Evolutionary conservation across 1,140 invertebrate species (phyloP), one percentile per base, ranked within the genome.

Genomic region (Drosophila sucinea): DNA sequence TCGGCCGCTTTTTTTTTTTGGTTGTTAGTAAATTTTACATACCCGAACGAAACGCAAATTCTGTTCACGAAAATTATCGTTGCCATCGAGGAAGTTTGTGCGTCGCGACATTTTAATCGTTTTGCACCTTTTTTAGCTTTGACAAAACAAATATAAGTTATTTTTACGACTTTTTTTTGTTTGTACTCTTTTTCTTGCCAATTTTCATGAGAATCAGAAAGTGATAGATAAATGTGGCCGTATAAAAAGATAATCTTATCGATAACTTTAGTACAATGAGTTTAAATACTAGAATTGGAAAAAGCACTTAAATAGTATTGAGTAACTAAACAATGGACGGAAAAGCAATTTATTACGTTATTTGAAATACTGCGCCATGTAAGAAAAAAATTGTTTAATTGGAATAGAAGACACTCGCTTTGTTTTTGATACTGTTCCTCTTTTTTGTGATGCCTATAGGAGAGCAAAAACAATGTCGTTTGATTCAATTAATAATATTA

Each of bases 1-100:
- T 35, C 17, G 17, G 61, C 29, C 32, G 23, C 17, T 33, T 23
- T 56, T 10, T 32, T 23, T 38, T 1, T 23, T 17, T 17, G 17
- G 17, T 17, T 40, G 23, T 10, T 0, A 10, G 7, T 4, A 38
- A 54, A 0, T 47, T 64, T 27, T 29, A 79, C 85, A 90, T 90
- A 93, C 93, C 60, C 87, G 76, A 2, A 92, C 90, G 69, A 93
- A 90, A 30, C 83, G 79, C 60, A 93, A 73, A 74, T 93, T 93
- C n/a, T 91, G 85, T 38, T 93, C 93, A 4, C 92, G 82, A 64
- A 93, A 92, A 64, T 89, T 91, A 30, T 81, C 79, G 64, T 81
- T 90, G 61, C 78, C 77, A 57, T 91, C 90, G 0, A 91, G 61
- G 54, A 83, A 91, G 68, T 91, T 91, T 3, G 61, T 60, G 41